Evolutionary conservation across 1,140 invertebrate genomes (phyloP).

Genomic region (Saccostrea glomerata): DNA sequence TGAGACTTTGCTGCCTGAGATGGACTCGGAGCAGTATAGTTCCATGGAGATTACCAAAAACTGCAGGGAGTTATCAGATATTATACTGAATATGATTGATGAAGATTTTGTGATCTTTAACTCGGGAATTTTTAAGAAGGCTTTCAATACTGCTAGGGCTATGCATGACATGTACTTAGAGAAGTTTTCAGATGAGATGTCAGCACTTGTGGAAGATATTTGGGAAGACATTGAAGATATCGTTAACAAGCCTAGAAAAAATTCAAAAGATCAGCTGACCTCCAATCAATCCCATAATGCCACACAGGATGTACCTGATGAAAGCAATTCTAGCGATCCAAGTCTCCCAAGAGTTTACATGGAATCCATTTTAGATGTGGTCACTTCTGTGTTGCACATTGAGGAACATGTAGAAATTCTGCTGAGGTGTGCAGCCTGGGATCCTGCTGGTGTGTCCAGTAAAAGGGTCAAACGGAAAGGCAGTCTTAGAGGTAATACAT

Average conservation of each 20-base stretch:
- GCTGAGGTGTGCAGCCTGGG: constrained; percentile 68
- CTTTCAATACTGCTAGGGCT: constrained; percentile 64
- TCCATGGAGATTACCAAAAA: constrained; percentile 69
- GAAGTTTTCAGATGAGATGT: constrained; percentile 76
- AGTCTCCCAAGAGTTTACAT: constrained; percentile 62
- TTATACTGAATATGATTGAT: constrained; percentile 74
- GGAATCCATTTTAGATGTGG: constrained; percentile 68
- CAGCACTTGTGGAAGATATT: constrained; percentile 72
- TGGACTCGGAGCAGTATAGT: constrained; percentile 66
- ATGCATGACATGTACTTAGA: constrained; percentile 75
- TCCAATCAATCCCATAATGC: constrained; percentile 2
- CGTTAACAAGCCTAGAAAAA: constrained; percentile 55
- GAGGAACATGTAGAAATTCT: constrained; percentile 72
- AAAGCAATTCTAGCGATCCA: not conserved
- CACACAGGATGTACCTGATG: constrained; percentile 43
- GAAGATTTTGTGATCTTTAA: constrained; percentile 75
- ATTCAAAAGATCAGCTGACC: constrained; percentile 34
- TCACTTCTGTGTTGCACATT: constrained; percentile 67
- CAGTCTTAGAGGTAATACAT: constrained; percentile 70
- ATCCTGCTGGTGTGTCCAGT: constrained; percentile 67
- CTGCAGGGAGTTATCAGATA: constrained; percentile 67
- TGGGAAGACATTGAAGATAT: constrained; percentile 71
- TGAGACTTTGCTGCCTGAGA: constrained; percentile 67
- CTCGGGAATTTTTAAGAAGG: constrained; percentile 71
- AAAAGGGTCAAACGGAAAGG: constrained; percentile 71